Evolutionary conservation across 2,888 invertebrate species (phyloP), one percentile per base, ranked within the genome.

Genomic region (Lasioglossum pauxillum): DNA sequence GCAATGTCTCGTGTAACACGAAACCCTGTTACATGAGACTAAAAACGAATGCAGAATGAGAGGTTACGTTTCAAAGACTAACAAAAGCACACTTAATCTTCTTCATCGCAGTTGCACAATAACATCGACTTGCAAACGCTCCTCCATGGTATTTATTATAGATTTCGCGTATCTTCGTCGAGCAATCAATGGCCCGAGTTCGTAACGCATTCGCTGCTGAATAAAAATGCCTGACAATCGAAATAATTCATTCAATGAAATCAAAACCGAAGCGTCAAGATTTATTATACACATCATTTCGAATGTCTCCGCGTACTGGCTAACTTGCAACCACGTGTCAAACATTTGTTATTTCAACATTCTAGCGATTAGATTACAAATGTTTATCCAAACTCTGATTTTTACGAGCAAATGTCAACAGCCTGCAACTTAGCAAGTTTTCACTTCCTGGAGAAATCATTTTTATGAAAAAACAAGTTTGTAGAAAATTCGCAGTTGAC

Each of bases 31-130:
- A 67, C 35, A 67, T 8, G 67, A 67, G 67, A 67, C 67, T 67
- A 67, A 35, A 67, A 67, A 67, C 67, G 67, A 35, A 67, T 67
- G 67, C 35, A 67, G 67, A 67, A 31, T 67, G 67, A 35, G 67
- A 35, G 67, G 67, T 67, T 67, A 31, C 67, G 67, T 67, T 67
- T 67, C 67, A 35, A 67, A 67, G 67, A 67, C 31, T 67, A 35
- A 67, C 67, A 67, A 67, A 67, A 67, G 67, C 31, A 19, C 31
- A 67, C 35, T 35, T 67, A 35, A 67, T 67, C 67, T 67, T 67
- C 19, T 67, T 19, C 67, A 35, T 67, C 67, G 35, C 31, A 19
- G 35, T 67, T 67, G 31, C 67, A 67, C 67, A 35, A 64, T 27
- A 64, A 67, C 67, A 64, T 31, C 64, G 16, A 5, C 64, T 31